Conservation (phyloP, 2,113 vertebrate genomes). For the Colinus virginianus region DNA sequence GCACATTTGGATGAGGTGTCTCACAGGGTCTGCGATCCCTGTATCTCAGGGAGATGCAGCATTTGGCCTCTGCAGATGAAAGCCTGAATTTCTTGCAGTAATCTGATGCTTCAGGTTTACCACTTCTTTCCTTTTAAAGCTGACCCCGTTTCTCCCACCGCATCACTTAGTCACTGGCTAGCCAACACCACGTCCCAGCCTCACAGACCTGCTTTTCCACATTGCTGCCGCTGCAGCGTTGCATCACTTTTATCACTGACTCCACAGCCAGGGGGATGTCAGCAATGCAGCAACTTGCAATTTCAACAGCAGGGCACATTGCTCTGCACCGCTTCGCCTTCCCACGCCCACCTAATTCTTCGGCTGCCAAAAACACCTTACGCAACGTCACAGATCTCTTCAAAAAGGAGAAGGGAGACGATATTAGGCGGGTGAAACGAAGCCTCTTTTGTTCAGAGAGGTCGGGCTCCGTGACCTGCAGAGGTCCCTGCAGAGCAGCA, state of each 20-base stretch:
- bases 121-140: background rate
- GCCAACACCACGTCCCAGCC: background rate
- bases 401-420: accelerated
- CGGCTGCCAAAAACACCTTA: background rate
- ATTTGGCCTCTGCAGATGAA: background rate
- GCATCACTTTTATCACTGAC: background rate
- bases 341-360: background rate
- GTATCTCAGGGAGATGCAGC: background rate
- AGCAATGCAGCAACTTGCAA: background rate
- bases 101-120: background rate
- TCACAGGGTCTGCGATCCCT: background rate
- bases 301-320: background rate
- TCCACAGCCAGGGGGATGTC: background rate
- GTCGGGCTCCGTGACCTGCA: background rate
- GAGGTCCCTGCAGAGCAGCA: background rate
- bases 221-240: accelerated
- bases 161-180: accelerated
- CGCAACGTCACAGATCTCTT: accelerated
- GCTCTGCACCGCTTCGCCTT: background rate
- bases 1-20: background rate
- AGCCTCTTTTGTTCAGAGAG: background rate
- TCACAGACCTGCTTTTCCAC: background rate
- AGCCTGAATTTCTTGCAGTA: background rate
- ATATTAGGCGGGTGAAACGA: accelerated
- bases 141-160: background rate